Percentiles rank a stretch among this genome's conserved stretches.
These are phyloP conservation scores for Cirrhinus mrigala DNA, from an alignment of 2,797 vertebrate genomes.

Conservation along the genomic window DNA sequence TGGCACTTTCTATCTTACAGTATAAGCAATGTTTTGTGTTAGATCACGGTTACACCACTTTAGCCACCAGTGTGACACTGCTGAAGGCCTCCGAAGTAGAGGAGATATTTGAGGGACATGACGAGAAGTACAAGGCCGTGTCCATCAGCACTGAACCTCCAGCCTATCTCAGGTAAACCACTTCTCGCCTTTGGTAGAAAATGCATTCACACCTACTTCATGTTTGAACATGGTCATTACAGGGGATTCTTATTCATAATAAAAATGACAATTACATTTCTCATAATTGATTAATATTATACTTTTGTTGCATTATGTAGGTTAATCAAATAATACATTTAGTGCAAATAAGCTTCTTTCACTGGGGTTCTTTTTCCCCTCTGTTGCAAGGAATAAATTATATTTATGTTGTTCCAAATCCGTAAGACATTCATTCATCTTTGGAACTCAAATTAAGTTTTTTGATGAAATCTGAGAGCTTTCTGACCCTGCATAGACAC, in stretches of 20 bases:
- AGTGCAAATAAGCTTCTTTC: not conserved
- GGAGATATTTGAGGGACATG: constrained; percentile 97
- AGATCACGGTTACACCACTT: constrained; percentile 97
- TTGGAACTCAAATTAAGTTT: too few species aligned
- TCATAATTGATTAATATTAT: not conserved
- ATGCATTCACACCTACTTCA: not conserved
- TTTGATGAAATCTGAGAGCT: too few species aligned
- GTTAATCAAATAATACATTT: not conserved
- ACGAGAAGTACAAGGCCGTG: constrained; percentile 98
- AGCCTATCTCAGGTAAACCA: constrained; percentile 93
- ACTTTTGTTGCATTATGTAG: not conserved
- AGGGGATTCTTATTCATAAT: not conserved
- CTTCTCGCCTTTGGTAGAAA: not conserved
- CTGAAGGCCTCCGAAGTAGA: constrained; percentile 96
- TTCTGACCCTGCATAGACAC: too few species aligned
- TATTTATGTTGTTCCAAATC: not conserved
- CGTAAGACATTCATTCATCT: too few species aligned
- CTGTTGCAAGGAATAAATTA: not conserved
- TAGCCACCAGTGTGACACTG: constrained; percentile 96
- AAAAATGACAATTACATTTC: not conserved
- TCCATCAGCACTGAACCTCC: constrained; percentile 99
- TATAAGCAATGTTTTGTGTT: constrained; percentile 60
- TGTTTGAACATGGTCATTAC: not conserved
- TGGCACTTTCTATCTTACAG: constrained; percentile 32
- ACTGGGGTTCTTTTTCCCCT: not conserved